phyloP scores from a whole-genome alignment of 2,888 invertebrate species.

The Pyrrhia umbra region DNA sequence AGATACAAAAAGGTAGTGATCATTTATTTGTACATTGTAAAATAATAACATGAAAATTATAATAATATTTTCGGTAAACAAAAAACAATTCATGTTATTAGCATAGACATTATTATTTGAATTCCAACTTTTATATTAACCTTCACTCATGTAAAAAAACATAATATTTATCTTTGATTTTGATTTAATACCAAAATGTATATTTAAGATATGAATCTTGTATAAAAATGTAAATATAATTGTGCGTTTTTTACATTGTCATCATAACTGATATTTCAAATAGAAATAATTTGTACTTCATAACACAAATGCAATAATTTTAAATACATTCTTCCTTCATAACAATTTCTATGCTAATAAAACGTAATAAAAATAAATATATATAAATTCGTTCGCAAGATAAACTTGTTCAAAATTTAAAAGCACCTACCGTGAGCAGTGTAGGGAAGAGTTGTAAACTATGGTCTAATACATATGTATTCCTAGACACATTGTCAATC shows the following conservation, averaged over 20 bases:
- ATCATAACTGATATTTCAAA: neutral
- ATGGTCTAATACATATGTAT: slow-evolving; percentile 36
- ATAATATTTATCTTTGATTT: too few species aligned
- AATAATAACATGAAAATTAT: slow-evolving; percentile 41
- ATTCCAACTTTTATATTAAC: too few species aligned
- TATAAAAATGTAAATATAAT: slow-evolving; percentile 27
- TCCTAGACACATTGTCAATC: slow-evolving; percentile 30
- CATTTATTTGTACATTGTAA: slow-evolving; percentile 60
- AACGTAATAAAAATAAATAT: slow-evolving; percentile 33
- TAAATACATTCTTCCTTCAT: too few species aligned
- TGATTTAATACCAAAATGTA: too few species aligned
- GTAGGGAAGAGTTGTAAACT: slow-evolving; percentile 44
- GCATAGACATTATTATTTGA: slow-evolving; percentile 51
- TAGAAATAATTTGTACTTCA: neutral
- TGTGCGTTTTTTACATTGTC: slow-evolving; percentile 28
- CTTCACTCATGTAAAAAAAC: too few species aligned
- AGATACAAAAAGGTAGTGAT: slow-evolving; percentile 65
- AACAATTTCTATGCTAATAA: slow-evolving; percentile 37
- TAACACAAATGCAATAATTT: neutral
- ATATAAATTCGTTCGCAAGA: slow-evolving; percentile 63
- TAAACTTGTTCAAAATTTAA: slow-evolving; percentile 60
- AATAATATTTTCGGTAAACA: slow-evolving; percentile 38
- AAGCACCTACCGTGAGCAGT: slow-evolving; percentile 66
- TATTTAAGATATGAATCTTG: neutral
- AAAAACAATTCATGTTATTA: slow-evolving; percentile 39